Evolutionary conservation across 1,140 invertebrate species (phyloP).

Genomic region (Campoletis sonorensis): DNA sequence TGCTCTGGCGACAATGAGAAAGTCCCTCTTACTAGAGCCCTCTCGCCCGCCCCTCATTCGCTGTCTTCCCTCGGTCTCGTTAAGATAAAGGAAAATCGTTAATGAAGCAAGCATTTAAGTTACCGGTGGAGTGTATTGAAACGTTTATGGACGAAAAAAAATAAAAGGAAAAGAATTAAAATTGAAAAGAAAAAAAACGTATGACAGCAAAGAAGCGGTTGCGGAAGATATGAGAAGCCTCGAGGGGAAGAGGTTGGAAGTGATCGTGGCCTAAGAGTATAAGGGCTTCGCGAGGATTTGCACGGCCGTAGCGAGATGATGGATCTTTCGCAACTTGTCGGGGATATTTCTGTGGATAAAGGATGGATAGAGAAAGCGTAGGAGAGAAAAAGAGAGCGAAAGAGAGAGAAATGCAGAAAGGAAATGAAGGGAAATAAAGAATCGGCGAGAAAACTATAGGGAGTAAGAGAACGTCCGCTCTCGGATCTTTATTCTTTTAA

Average conservation of each 20-base stretch:
- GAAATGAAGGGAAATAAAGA: constrained; percentile 17
- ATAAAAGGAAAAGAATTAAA: background rate
- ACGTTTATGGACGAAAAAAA: background rate
- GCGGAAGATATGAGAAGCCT: background rate
- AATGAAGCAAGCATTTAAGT: constrained; percentile 23
- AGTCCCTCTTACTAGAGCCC: background rate
- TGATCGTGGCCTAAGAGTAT: background rate
- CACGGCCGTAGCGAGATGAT: background rate
- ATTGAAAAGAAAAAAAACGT: background rate
- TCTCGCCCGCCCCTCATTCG: background rate
- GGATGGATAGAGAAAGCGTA: background rate
- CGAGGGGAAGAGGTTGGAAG: background rate
- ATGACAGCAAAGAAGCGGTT: constrained; percentile 14
- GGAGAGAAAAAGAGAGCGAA: background rate
- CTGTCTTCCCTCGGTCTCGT: background rate
- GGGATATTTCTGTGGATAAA: constrained; percentile 32
- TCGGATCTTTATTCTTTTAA: constrained; percentile 33
- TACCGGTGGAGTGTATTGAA: constrained; percentile 5
- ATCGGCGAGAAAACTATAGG: background rate
- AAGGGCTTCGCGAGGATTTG: constrained; percentile 5
- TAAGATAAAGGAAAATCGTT: constrained; percentile 25
- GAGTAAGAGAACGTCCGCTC: constrained; percentile 26
- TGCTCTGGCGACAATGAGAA: background rate
- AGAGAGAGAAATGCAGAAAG: background rate
- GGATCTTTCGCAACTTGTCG: constrained; percentile 27